phyloP scores from a whole-genome alignment of 2,797 vertebrate species.

The Loris lydekkerianus region DNA sequence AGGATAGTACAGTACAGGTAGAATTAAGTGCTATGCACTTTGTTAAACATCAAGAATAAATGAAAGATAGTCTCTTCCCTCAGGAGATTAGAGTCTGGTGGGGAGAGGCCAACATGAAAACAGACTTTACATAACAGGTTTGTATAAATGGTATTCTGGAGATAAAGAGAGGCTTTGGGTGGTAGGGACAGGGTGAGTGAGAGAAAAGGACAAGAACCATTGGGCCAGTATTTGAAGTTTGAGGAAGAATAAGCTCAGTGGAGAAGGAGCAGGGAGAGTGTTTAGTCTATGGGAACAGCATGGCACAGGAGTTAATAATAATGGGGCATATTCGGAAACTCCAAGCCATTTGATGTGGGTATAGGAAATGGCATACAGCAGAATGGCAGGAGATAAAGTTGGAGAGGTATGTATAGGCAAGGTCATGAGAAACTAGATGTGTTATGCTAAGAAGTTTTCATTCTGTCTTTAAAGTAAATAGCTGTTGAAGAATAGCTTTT shows the following conservation, averaged over 20 bases:
- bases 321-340: neutral
- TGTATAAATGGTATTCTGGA: neutral
- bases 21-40: neutral
- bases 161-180: neutral
- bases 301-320: neutral
- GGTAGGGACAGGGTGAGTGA: neutral
- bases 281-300: neutral
- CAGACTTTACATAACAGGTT: neutral
- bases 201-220: neutral
- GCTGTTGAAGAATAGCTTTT: slow-evolving; percentile 27
- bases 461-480: neutral
- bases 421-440: neutral
- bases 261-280: neutral
- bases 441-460: neutral
- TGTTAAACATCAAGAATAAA: neutral
- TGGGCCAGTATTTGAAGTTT: neutral
- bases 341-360: neutral
- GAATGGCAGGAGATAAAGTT: neutral
- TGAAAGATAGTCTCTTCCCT: neutral
- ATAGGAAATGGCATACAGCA: neutral
- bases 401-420: neutral
- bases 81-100: neutral
- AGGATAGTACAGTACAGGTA: neutral
- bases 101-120: neutral
- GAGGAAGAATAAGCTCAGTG: neutral